phyloP scores from a whole-genome alignment of 2,797 vertebrate species.

The Acipenser transmontanus region DNA sequence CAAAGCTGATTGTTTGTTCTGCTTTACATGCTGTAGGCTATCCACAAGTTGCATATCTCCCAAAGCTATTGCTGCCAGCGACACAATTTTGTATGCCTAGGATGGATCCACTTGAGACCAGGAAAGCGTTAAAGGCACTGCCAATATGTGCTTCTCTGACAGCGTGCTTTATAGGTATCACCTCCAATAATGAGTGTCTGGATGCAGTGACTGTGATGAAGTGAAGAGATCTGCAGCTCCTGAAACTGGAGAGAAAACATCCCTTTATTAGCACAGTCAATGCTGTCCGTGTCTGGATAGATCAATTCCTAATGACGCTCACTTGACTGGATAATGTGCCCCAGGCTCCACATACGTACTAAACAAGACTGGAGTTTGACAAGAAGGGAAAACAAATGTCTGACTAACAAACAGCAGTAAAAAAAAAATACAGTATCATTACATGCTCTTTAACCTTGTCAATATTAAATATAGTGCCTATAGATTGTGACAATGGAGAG shows the following conservation, averaged over 20 bases:
- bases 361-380: neutral
- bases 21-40: no score
- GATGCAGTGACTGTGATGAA: neutral
- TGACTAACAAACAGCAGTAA: neutral
- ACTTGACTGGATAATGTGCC: conserved; percentile 5
- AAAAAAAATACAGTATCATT: no score
- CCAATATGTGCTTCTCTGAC: neutral
- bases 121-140: neutral
- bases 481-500: no score
- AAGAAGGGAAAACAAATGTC: neutral
- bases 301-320: neutral
- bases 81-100: no score
- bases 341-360: neutral
- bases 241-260: conserved; percentile 5
- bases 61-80: no score
- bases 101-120: no score
- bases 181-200: neutral
- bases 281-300: neutral
- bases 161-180: neutral
- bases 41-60: no score
- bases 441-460: no score
- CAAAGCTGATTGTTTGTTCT: no score
- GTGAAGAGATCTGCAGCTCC: neutral
- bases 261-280: neutral
- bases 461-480: no score